These are phyloP conservation scores for Embiotoca jacksoni DNA, from an alignment of 2,113 vertebrate species.

Conservation along the genomic window DNA sequence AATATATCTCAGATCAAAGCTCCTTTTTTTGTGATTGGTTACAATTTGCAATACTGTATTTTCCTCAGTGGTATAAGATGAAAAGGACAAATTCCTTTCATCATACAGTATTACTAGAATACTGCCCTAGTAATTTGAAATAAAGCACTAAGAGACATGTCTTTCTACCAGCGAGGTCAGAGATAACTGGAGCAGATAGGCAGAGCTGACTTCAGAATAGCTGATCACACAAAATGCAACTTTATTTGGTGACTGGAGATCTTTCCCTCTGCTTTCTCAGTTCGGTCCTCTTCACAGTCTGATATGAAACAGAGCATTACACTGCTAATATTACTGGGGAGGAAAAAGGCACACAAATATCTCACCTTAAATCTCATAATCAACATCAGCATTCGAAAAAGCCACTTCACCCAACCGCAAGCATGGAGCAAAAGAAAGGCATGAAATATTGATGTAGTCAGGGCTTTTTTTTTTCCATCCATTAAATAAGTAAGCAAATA, in stretches of 20 bases:
- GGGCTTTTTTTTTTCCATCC: constrained; percentile 62
- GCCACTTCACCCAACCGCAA: not conserved
- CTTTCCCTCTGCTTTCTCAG: not conserved
- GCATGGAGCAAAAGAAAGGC: constrained; percentile 5
- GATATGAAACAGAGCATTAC: too few species aligned
- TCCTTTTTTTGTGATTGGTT: too few species aligned
- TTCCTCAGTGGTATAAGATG: too few species aligned
- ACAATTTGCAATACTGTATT: too few species aligned
- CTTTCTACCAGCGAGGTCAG: not conserved
- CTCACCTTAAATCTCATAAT: not conserved
- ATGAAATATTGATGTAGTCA: constrained; percentile 68
- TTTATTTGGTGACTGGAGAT: not conserved
- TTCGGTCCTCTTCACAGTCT: not conserved
- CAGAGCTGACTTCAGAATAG: not conserved
- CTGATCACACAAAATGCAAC: not conserved
- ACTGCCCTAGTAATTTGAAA: too few species aligned
- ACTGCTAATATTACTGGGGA: too few species aligned
- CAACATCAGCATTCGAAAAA: constrained; percentile 33
- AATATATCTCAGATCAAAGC: too few species aligned
- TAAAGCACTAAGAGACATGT: too few species aligned
- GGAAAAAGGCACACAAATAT: too few species aligned
- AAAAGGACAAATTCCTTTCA: too few species aligned
- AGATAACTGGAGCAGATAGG: not conserved
- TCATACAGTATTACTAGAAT: too few species aligned
- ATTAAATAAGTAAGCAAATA: constrained; percentile 65